Evolutionary conservation across 2,797 vertebrate species (phyloP).

Genomic region (Sardinella longiceps): DNA sequence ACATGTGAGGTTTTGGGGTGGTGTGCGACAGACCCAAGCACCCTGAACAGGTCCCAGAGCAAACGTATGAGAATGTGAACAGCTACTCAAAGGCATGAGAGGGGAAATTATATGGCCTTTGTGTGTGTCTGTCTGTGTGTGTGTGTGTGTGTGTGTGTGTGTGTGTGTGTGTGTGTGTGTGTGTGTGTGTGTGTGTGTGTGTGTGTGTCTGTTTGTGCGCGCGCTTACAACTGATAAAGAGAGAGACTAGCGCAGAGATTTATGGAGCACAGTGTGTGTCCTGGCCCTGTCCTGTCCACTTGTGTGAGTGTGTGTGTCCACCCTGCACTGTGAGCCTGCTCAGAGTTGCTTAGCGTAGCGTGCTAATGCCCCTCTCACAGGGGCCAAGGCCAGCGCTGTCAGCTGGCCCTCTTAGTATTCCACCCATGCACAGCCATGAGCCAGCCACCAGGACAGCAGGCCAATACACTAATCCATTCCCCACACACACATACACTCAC

Average conservation of each 20-base stretch:
- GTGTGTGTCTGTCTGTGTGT: neutral
- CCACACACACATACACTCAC: neutral
- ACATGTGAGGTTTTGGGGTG: no score
- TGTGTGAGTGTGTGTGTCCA: neutral
- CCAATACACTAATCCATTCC: constrained; percentile 19
- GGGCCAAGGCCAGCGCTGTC: neutral
- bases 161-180: neutral
- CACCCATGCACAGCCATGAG: neutral
- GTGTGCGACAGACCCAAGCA: no score
- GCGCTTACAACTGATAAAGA: no score
- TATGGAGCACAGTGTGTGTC: neutral
- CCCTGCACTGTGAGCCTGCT: neutral
- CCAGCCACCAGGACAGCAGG: constrained; percentile 15
- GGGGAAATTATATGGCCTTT: no score
- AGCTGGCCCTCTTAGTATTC: neutral
- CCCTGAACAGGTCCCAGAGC: no score
- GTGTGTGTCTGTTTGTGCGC: neutral
- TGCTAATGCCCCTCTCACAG: neutral
- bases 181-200: neutral
- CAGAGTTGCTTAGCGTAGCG: neutral
- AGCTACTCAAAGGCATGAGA: no score
- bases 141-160: no score
- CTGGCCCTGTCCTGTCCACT: neutral
- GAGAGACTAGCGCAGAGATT: neutral
- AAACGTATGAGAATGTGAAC: no score